Evolutionary conservation across 2,797 vertebrate species (phyloP).

Genomic region (Morus bassanus): DNA sequence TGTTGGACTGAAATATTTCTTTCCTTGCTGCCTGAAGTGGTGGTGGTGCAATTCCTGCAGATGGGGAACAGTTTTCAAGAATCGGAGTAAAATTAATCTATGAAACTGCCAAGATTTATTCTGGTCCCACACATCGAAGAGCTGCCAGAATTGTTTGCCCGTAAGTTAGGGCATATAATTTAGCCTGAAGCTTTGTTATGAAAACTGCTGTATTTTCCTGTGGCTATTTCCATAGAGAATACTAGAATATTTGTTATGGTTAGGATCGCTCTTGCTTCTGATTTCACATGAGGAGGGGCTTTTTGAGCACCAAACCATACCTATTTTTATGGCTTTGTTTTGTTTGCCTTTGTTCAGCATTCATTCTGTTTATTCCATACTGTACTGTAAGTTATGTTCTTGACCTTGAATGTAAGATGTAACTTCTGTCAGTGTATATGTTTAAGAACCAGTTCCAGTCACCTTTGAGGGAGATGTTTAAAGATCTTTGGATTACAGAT

Average conservation of each 20-base stretch:
- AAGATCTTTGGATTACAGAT: not conserved
- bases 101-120: not conserved
- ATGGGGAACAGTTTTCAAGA: not conserved
- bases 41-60: not conserved
- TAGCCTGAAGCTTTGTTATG: not conserved
- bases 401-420: accelerated
- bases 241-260: not conserved
- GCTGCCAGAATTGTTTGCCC: not conserved
- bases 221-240: not conserved
- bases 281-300: not conserved
- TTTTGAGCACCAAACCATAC: not conserved
- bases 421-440: not conserved
- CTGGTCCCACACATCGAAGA: accelerated
- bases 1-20: not conserved
- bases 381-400: not conserved
- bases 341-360: not conserved
- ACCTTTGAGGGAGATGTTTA: not conserved
- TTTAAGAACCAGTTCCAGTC: not conserved
- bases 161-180: not conserved
- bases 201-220: not conserved
- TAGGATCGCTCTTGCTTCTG: not conserved
- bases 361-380: not conserved
- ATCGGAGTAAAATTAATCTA: not conserved
- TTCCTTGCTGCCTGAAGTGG: not conserved
- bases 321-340: not conserved